Conservation (phyloP, 1,140 invertebrate species). For the Bilobella aurantiaca region DNA sequence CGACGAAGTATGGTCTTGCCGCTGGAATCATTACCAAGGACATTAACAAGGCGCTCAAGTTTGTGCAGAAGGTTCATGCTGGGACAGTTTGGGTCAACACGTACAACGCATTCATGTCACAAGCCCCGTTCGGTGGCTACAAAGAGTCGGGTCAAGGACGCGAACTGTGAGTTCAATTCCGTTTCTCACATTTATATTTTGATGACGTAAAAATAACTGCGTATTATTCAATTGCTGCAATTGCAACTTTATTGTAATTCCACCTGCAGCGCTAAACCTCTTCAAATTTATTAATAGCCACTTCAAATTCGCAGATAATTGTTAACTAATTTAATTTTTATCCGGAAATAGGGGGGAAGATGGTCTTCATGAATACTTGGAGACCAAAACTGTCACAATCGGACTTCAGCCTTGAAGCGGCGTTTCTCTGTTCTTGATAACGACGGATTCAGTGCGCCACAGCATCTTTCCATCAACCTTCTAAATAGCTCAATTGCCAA, state of each 20-base stretch:
- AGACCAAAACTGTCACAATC: conserved; percentile 79
- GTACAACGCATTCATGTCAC: conserved; percentile 66
- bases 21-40: conserved; percentile 82
- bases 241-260: no score
- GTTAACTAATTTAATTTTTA: background rate
- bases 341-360: conserved; percentile 76
- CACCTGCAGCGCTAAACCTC: no score
- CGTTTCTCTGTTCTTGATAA: background rate
- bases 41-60: conserved; percentile 68
- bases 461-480: background rate
- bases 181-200: no score
- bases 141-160: conserved; percentile 44
- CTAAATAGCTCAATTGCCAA: background rate
- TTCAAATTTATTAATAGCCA: background rate
- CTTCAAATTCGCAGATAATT: background rate
- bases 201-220: no score
- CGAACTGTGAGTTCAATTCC: background rate
- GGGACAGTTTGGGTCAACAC: conserved; percentile 92
- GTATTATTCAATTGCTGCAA: no score
- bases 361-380: conserved; percentile 76
- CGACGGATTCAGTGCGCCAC: background rate
- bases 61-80: conserved; percentile 65
- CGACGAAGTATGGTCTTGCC: conserved; percentile 81
- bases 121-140: conserved; percentile 85
- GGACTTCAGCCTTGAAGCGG: conserved; percentile 42